These are phyloP conservation scores for Carabus problematicus DNA, from an alignment of 2,888 invertebrate genomes.

Conservation along the genomic window DNA sequence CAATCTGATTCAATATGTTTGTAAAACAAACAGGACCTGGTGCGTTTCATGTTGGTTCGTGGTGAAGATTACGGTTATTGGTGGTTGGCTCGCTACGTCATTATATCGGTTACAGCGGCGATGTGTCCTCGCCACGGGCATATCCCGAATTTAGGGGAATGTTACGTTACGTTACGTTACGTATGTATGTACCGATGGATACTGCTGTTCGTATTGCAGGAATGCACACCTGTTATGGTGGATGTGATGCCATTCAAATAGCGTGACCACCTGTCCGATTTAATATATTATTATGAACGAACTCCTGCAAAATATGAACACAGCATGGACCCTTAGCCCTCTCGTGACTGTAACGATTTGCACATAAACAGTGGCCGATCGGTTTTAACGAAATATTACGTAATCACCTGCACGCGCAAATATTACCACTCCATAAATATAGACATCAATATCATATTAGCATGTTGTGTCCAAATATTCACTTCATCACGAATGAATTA, in stretches of 20 bases:
- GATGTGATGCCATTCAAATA: constrained; percentile 6
- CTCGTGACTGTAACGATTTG: not conserved
- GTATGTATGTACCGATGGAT: not conserved
- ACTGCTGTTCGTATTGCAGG: not conserved
- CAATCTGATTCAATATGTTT: too few species aligned
- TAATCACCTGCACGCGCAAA: not conserved
- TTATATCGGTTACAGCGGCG: not conserved
- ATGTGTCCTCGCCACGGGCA: constrained; percentile 16
- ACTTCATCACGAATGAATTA: too few species aligned
- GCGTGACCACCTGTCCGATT: constrained; percentile 25
- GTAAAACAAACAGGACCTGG: too few species aligned
- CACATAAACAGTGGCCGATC: not conserved
- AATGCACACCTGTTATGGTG: constrained; percentile 15
- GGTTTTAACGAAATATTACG: not conserved
- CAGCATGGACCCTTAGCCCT: not conserved
- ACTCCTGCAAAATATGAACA: constrained; percentile 6
- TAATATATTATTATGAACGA: constrained; percentile 21
- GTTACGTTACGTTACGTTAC: too few species aligned
- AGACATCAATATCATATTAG: constrained; percentile 10
- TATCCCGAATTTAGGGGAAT: not conserved
- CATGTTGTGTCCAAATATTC: too few species aligned
- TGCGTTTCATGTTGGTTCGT: too few species aligned
- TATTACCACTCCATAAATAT: not conserved
- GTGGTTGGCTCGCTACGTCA: constrained; percentile 2
- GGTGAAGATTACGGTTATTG: not conserved